A percentile compares a stretch with the other conserved stretches of the same genome.
These are phyloP conservation scores for Penaeus monodon DNA, from an alignment of 2,888 invertebrate species.

Conservation along the genomic window DNA sequence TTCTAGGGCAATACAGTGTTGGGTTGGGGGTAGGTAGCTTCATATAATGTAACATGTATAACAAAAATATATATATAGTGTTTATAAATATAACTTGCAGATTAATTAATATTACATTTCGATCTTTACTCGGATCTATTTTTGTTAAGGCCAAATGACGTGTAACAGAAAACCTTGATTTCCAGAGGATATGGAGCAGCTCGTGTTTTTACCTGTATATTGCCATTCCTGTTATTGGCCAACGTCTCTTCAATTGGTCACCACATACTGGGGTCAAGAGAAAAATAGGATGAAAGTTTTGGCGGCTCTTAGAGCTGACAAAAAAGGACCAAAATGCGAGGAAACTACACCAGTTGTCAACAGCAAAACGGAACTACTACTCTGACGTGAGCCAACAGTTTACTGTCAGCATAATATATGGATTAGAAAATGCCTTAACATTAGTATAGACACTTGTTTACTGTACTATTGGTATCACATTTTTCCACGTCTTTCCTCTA, in stretches of 20 bases:
- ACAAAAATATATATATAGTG: too few species aligned
- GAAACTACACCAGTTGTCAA: background rate
- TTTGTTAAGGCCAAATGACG: background rate
- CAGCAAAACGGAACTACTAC: conserved; percentile 25
- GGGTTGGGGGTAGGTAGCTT: conserved; percentile 23
- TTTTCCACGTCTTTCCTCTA: too few species aligned
- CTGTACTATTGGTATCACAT: too few species aligned
- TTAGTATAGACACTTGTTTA: too few species aligned
- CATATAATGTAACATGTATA: background rate
- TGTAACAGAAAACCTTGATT: background rate
- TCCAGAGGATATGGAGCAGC: conserved; percentile 4
- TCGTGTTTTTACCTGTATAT: conserved; percentile 40
- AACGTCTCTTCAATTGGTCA: background rate
- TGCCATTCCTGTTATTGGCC: conserved; percentile 15
- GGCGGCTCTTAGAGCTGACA: too few species aligned
- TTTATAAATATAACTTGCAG: too few species aligned
- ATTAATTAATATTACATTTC: too few species aligned
- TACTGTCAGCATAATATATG: too few species aligned
- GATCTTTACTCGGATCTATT: too few species aligned
- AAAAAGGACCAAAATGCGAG: background rate
- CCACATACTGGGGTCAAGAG: too few species aligned
- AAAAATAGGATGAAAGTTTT: too few species aligned
- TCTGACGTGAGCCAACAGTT: conserved; percentile 23
- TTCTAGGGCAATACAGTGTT: conserved; percentile 3
- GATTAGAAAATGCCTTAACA: too few species aligned